Evolutionary conservation across 2,797 vertebrate genomes (phyloP), one percentile per base, ranked within the genome.

Genomic region (Sebastes oblongus): DNA sequence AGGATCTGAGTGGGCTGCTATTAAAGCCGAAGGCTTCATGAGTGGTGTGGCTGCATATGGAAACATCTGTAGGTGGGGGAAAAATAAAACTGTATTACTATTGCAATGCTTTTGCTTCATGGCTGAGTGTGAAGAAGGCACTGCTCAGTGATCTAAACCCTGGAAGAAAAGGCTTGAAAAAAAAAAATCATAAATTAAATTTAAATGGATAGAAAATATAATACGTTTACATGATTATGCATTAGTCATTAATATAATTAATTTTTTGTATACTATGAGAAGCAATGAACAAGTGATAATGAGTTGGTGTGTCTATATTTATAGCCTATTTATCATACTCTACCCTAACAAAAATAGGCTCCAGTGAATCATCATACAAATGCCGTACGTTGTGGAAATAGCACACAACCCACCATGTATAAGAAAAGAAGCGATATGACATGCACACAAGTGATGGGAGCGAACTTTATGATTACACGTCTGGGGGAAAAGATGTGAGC

Each of bases 1-100:
- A 89, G 90, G 89, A 88, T 83, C 83, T 69, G 80, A 86, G 83
- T 72, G 68, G 84, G 81, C 78, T 32, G 71, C 90, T 89, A 86
- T 93, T 91, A 90, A 81, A 91, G 85, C 65, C 10, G 73, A 83
- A 78, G 72, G 76, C 78, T 85, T 72, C 55, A 50, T 80, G 84
- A 85, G 72, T 79, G 71, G 77, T 70, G 72, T 66, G 82, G 70
- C 86, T 85, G 79, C 79, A 83, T 90, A 86, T 80, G 78, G 85
- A 88, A 76, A 77, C 72, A 65, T 84, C 67, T 86, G 83, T 68
- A 81, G 75, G 83, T 77, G 70, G 56, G 14, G 52, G 60, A 1
- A 9, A 61, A 81, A 86, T 76, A 50, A 82, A 88, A 84, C 55
- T 39, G 59, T 72, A 77, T 86, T 75, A 75, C 81, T 70, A 75